These are phyloP conservation scores for Parthenolecanium corni DNA, from an alignment of 2,888 invertebrate genomes.

Conservation along the genomic window DNA sequence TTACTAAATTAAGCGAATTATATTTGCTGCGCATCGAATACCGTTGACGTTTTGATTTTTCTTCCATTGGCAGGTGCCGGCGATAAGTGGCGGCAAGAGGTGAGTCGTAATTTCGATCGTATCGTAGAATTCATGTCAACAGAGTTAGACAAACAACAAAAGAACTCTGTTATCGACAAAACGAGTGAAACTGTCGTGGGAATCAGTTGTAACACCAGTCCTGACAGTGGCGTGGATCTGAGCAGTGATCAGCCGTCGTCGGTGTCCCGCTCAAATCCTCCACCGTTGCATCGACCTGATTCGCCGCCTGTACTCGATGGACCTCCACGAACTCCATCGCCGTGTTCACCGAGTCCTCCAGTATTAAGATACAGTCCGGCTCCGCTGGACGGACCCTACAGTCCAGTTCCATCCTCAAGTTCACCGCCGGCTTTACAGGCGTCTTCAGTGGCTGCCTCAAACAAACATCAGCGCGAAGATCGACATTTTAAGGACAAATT, in stretches of 20 bases:
- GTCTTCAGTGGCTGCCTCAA: constrained; percentile 42
- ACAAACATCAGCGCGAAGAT: constrained; percentile 40
- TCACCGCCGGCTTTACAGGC: constrained; percentile 42
- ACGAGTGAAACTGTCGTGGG: constrained; percentile 48
- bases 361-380: constrained; percentile 34
- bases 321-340: constrained; percentile 48
- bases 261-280: constrained; percentile 36
- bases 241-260: constrained; percentile 47
- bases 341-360: constrained; percentile 38
- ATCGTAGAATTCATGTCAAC: constrained; percentile 86
- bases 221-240: constrained; percentile 75
- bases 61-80: neutral
- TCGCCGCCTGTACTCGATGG: constrained; percentile 43
- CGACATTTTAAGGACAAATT: constrained; percentile 76
- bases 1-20: neutral
- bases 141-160: constrained; percentile 73
- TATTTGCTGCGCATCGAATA: neutral
- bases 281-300: constrained; percentile 37
- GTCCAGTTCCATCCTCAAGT: constrained; percentile 38
- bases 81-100: constrained; percentile 88
- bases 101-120: constrained; percentile 86
- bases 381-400: constrained; percentile 37
- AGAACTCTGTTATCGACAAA: constrained; percentile 46
- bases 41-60: neutral
- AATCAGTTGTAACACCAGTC: constrained; percentile 55